Evolutionary conservation across 2,113 vertebrate genomes (phyloP).

Genomic region (Desmodus rotundus): DNA sequence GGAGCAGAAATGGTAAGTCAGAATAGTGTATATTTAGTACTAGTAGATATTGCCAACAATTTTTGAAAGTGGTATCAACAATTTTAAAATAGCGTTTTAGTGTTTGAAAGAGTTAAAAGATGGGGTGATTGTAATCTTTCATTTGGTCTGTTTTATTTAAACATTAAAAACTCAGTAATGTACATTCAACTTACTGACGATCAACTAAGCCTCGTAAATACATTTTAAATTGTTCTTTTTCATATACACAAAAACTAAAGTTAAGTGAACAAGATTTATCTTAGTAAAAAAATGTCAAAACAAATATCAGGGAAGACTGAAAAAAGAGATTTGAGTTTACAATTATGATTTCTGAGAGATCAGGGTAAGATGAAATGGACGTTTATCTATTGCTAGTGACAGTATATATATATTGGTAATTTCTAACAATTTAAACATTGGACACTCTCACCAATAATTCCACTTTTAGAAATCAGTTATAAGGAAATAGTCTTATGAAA

Average conservation of each 20-base stretch:
- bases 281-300: slow-evolving; percentile 3
- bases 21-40: background rate
- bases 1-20: slow-evolving; percentile 3
- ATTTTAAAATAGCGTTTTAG: slow-evolving; percentile 31
- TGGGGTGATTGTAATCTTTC: background rate
- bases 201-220: background rate
- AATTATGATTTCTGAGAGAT: slow-evolving; percentile 10
- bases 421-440: slow-evolving; percentile 38
- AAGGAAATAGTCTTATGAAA: background rate
- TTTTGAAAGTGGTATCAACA: background rate
- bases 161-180: background rate
- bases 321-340: slow-evolving; percentile 11
- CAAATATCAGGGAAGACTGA: slow-evolving; percentile 26
- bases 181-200: slow-evolving; percentile 2
- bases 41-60: background rate
- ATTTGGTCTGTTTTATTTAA: slow-evolving; percentile 27
- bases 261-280: background rate
- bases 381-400: background rate
- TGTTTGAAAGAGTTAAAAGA: background rate
- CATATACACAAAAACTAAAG: slow-evolving; percentile 9
- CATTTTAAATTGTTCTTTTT: slow-evolving; percentile 5
- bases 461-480: background rate
- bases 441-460: background rate
- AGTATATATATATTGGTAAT: background rate
- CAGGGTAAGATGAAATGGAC: background rate